Percentiles rank a stretch among this genome's conserved stretches.
phyloP scores from a whole-genome alignment of 2,113 vertebrate genomes.

The Burhinus oedicnemus region DNA sequence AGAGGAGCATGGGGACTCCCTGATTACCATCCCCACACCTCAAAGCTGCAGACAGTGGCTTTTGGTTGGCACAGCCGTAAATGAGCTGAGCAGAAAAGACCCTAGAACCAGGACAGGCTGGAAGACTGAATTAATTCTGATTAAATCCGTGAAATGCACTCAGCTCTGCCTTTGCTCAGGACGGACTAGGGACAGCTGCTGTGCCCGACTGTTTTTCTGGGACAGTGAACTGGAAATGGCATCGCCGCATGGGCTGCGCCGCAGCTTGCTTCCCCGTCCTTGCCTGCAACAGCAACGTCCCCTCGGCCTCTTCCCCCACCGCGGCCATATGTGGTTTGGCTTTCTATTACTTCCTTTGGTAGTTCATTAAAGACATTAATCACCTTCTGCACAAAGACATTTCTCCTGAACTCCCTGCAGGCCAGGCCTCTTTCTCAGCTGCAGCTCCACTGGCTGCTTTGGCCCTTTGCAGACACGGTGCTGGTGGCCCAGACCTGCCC shows the following conservation, averaged over 20 bases:
- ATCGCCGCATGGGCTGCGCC: not conserved
- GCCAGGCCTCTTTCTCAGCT: slow-evolving; percentile 14
- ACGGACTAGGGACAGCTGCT: not conserved
- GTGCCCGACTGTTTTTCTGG: not conserved
- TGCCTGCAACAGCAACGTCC: not conserved
- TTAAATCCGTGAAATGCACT: not conserved
- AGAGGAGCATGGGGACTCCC: not conserved
- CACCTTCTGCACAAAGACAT: slow-evolving; percentile 11
- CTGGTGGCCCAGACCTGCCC: not conserved
- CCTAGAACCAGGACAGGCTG: not conserved
- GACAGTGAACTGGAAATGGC: slow-evolving; percentile 4
- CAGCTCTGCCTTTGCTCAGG: not conserved
- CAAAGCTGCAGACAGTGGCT: not conserved
- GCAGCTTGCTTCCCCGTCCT: not conserved
- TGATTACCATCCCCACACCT: not conserved
- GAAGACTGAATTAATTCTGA: not conserved
- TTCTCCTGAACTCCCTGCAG: slow-evolving; percentile 44
- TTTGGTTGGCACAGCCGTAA: not conserved
- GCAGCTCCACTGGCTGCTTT: not conserved
- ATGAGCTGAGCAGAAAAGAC: not conserved
- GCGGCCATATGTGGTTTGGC: not conserved
- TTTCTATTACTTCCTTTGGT: slow-evolving; percentile 40
- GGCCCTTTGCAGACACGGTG: not conserved
- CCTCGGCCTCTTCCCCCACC: not conserved
- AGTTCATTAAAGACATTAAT: slow-evolving; percentile 44